A percentile compares a stretch with the other conserved stretches of the same genome.
These are phyloP conservation scores for Festucalex cinctus DNA, from an alignment of 2,113 vertebrate species.

Conservation along the genomic window DNA sequence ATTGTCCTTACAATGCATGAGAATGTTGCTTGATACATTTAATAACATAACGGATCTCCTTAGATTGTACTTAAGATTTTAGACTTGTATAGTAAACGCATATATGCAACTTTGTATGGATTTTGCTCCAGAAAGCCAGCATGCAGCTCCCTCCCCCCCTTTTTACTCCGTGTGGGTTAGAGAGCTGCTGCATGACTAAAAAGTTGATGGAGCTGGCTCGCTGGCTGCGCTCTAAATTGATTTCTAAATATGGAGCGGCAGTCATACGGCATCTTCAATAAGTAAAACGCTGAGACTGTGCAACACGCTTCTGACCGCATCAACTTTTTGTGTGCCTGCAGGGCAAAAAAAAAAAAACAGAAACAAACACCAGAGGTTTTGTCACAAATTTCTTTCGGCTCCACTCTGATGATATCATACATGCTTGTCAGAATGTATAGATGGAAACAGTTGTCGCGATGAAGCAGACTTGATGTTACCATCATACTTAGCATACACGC, in stretches of 20 bases:
- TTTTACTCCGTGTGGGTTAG: background rate
- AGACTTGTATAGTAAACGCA: background rate
- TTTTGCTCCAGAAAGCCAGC: background rate
- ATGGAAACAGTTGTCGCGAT: background rate
- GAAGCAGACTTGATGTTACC: background rate
- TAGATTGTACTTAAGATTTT: too few species aligned
- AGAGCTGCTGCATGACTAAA: constrained; percentile 47
- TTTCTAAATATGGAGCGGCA: constrained; percentile 57
- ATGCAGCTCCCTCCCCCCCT: background rate
- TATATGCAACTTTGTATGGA: background rate
- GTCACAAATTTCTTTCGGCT: background rate
- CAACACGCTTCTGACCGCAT: constrained; percentile 2
- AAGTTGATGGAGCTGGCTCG: constrained; percentile 34
- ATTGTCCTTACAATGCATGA: background rate
- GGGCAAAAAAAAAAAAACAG: background rate
- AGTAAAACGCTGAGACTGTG: constrained; percentile 49
- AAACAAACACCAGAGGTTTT: background rate
- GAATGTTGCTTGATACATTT: background rate
- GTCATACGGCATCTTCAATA: constrained; percentile 53
- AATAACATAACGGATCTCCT: too few species aligned
- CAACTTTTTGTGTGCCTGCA: background rate
- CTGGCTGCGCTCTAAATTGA: constrained; percentile 26
- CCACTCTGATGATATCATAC: background rate
- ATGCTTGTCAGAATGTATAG: background rate
- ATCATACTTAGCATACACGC: background rate